phyloP scores from a whole-genome alignment of 2,113 vertebrate genomes.

The Hirundichthys speculiger region DNA sequence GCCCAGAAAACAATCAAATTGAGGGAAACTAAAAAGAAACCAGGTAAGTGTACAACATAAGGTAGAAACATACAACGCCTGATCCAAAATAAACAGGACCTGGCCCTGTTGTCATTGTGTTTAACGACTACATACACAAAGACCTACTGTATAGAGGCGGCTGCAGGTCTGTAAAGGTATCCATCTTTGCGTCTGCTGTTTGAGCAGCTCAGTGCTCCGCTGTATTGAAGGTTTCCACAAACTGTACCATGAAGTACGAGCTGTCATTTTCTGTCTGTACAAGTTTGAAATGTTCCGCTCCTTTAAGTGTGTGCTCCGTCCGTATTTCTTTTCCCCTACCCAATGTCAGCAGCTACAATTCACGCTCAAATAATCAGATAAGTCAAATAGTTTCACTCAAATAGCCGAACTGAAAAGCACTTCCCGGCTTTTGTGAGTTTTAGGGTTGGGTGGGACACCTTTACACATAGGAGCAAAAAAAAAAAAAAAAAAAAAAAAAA shows the following conservation, averaged over 20 bases:
- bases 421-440: constrained; percentile 57
- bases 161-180: constrained; percentile 75
- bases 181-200: constrained; percentile 70
- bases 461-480: constrained; percentile 5
- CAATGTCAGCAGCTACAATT: constrained; percentile 19
- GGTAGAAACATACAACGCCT: neutral
- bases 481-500: constrained; percentile 8
- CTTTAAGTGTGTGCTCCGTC: neutral
- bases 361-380: constrained; percentile 14
- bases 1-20: neutral
- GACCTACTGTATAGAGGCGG: constrained; percentile 72
- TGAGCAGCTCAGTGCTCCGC: constrained; percentile 52
- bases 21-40: constrained; percentile 5
- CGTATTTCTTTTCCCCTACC: neutral
- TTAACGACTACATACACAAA: neutral
- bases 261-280: constrained; percentile 53
- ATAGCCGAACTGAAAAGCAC: constrained; percentile 33
- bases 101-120: constrained; percentile 12
- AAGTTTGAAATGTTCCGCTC: neutral
- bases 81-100: constrained; percentile 28
- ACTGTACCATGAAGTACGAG: constrained; percentile 45
- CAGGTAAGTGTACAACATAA: neutral
- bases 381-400: constrained; percentile 32
- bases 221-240: constrained; percentile 58
- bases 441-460: constrained; percentile 64